Evolutionary conservation across 1,140 invertebrate genomes (phyloP), one percentile per base, ranked within the genome.

Genomic region (Penaeus chinensis): DNA sequence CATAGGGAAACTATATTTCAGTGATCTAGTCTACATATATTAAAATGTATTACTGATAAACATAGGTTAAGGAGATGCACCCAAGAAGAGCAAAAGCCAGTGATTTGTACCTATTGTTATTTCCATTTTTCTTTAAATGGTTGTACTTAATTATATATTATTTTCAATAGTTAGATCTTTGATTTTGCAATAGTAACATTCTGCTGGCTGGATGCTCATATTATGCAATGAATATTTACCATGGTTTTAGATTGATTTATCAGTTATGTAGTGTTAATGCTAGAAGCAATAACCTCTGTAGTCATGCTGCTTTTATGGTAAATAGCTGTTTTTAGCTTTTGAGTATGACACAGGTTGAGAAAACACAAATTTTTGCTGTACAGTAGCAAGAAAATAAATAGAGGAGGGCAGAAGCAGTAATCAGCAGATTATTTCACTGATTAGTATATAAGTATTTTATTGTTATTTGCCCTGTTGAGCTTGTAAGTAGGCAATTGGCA

Each of bases 231-330:
- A 88, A 80, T 84, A 84, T 88, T 88, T 88, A 84, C 42, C 42
- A 78, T 78, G 87, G 65, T 88, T 88, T 88, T 83, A 79, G 37
- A 84, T 16, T 84, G 24, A 78, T 88, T 79, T 88, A 74, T 88
- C 66, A 80, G 82, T 88, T 84, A 84, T 84, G 76, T 88, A 88
- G 81, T 88, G 78, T 88, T 88, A 84, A 88, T 84, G 76, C 82
- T 84, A 74, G 82, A 88, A 88, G 87, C 87, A 88, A 88, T 88
- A 88, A 88, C 82, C 85, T 87, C 79, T 69, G 87, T 88, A 88
- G 87, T 88, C 84, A 84, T 87, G 85, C 85, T 87, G 85, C 80
- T 87, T 87, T 82, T 87, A 87, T 82, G 71, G 85, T 81, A 87
- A 83, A 47, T 87, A 82, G 85, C 80, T 77, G 71, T 87, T 87